Evolutionary conservation across 2,113 vertebrate species (phyloP), one percentile per base, ranked within the genome.

Genomic region (Entosphenus tridentatus): DNA sequence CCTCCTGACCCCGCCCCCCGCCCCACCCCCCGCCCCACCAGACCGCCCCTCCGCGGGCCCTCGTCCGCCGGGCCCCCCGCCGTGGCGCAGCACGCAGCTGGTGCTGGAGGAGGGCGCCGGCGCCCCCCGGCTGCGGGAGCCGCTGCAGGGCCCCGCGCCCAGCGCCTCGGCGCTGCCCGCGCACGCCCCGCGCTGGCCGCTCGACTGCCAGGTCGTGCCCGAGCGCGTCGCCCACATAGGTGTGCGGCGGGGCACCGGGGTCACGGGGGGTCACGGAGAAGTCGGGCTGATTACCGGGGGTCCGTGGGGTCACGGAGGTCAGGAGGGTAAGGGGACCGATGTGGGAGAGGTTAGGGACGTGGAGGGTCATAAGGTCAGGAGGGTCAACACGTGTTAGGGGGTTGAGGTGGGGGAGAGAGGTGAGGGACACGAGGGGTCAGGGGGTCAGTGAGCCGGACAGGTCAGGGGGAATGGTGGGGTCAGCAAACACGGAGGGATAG

Each of bases 191-290:
- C 74, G 79, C 55, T 83, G 82, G 81, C 81, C 81, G 1, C 77
- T 80, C 58, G 80, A 83, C 4, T 83, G 76, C 74, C 78, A 81
- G 70, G 80, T 83, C 58, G 74, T 81, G 57, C 77, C 78, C 73
- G 77, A 79, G 67, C 80, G 78, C 75, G 77, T 83, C 56, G 67
- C 76, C 14, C 81, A 84, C 74, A 81, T 82, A 57, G 79, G 81
- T 84, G 77, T 39, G 39, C 39, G 76, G 79, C 74, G 56, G 68
- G 65, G 56, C 56, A 57, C 54, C 55, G 70, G 56, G 70, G 11
- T 62, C 39, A 67, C 16, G 59, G 39, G 68, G 3, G 11, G 55
- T 69, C 57, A 70, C 3, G 59, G 69, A 75, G 71, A n/a, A 11
- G 57, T 56, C 39, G 65, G 11, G 17, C 18, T 16, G 69, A 21